Evolutionary conservation across 1,140 invertebrate species (phyloP).

Genomic region (Trichogramma pretiosum): DNA sequence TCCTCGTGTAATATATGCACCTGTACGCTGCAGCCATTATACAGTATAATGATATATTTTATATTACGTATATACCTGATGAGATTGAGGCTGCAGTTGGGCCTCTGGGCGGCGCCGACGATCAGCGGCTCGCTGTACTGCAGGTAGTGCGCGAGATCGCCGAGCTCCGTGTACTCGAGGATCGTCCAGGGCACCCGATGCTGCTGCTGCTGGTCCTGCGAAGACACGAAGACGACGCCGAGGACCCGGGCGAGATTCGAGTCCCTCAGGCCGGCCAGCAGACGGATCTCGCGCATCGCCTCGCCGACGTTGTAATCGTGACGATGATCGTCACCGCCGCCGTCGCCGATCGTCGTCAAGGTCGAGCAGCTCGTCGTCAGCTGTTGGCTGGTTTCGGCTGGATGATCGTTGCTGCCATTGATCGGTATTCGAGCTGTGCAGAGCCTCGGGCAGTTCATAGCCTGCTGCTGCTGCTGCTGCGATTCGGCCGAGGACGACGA

Average conservation of each 20-base stretch:
- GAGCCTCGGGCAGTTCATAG: no score
- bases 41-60: no score
- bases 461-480: no score
- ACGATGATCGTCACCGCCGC: no score
- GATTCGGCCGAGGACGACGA: no score
- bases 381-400: no score
- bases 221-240: slow-evolving; percentile 55
- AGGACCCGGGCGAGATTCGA: slow-evolving; percentile 66
- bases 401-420: no score
- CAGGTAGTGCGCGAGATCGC: slow-evolving; percentile 71
- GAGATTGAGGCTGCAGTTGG: slow-evolving; percentile 38
- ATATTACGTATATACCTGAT: slow-evolving; percentile 37
- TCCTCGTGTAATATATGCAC: no score
- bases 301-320: slow-evolving; percentile 37
- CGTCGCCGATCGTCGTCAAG: no score
- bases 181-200: slow-evolving; percentile 54
- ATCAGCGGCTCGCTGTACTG: slow-evolving; percentile 45
- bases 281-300: slow-evolving; percentile 57
- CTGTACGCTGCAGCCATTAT: no score
- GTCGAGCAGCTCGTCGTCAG: slow-evolving; percentile 29
- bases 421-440: no score
- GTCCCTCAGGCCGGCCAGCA: slow-evolving; percentile 64
- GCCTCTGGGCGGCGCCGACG: slow-evolving; percentile 32
- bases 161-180: slow-evolving; percentile 70
- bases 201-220: slow-evolving; percentile 25